A percentile compares a stretch with the other conserved stretches of the same genome.
These are phyloP conservation scores for Halcyon badia DNA, from an alignment of 2,797 vertebrate genomes.

Conservation along the genomic window DNA sequence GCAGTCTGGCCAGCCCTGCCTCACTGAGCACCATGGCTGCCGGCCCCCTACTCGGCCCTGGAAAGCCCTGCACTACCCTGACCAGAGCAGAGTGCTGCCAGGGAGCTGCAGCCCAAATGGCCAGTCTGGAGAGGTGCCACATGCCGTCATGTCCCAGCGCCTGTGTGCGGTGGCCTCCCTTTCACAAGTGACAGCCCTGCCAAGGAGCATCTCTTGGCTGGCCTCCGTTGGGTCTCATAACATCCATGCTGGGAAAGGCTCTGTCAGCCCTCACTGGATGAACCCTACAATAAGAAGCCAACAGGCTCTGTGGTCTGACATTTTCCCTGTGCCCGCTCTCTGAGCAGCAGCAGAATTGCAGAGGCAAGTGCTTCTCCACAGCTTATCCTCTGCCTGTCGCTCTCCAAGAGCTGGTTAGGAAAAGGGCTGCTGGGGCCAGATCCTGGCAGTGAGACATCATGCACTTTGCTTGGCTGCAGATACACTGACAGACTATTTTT, in stretches of 20 bases:
- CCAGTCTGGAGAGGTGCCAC: background rate
- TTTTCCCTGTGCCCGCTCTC: background rate
- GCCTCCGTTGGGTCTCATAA: background rate
- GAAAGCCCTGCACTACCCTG: background rate
- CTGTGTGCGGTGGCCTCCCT: background rate
- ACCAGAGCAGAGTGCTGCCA: background rate
- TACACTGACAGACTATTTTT: background rate
- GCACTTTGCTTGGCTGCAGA: background rate
- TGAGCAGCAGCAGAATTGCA: background rate
- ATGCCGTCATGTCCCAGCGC: accelerated
- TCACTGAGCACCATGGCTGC: accelerated
- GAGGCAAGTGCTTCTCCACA: background rate
- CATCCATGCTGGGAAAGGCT: background rate
- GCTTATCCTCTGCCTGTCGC: background rate
- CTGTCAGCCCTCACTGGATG: background rate
- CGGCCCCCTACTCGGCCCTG: background rate
- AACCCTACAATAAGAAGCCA: background rate
- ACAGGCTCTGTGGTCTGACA: background rate
- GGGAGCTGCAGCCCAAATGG: background rate
- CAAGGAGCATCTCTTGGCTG: background rate
- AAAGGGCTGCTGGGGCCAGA: background rate
- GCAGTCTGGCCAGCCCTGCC: background rate
- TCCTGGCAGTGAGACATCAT: background rate
- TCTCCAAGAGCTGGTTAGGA: background rate
- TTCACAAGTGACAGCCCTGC: background rate